phyloP scores from a whole-genome alignment of 2,888 invertebrate species.

The Sisyra terminalis region DNA sequence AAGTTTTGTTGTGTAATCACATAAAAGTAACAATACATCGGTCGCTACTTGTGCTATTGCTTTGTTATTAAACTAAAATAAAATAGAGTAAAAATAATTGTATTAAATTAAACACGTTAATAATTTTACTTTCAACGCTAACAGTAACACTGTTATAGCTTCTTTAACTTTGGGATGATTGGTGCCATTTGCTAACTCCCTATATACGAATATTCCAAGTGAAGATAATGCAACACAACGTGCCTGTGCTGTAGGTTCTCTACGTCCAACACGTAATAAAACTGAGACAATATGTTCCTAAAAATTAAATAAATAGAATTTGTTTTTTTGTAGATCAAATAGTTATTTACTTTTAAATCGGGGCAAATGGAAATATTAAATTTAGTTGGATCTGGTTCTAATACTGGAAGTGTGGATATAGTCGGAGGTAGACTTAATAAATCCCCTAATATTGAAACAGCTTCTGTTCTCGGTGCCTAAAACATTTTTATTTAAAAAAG shows the following conservation, averaged over 20 bases:
- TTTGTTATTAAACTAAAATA: conserved; percentile 62
- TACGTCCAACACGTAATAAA: conserved; percentile 69
- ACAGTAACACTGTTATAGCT: conserved; percentile 47
- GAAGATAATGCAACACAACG: conserved; percentile 80
- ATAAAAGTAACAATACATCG: conserved; percentile 60
- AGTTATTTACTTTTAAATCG: conserved; percentile 48
- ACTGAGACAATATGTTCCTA: conserved; percentile 80
- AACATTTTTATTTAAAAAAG: background rate
- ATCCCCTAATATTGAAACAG: conserved; percentile 76
- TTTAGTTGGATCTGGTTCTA: conserved; percentile 39
- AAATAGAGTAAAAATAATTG: conserved; percentile 13
- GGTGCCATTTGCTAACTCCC: conserved; percentile 41
- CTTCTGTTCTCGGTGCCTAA: conserved; percentile 64
- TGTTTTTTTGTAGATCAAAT: conserved; percentile 1
- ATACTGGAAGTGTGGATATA: conserved; percentile 33
- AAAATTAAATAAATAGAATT: background rate
- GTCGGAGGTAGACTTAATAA: conserved; percentile 65
- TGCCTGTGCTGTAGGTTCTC: conserved; percentile 76
- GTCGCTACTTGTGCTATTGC: conserved; percentile 71
- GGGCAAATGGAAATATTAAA: conserved; percentile 43
- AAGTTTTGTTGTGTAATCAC: conserved; percentile 61
- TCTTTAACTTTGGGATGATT: conserved; percentile 48
- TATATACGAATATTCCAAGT: conserved; percentile 57
- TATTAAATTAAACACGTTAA: too few relatives aligned
- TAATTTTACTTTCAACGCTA: conserved; percentile 44